Percentiles rank a stretch among this genome's conserved stretches.
Conservation (phyloP, 2,797 vertebrate species). For the Lophius americanus region DNA sequence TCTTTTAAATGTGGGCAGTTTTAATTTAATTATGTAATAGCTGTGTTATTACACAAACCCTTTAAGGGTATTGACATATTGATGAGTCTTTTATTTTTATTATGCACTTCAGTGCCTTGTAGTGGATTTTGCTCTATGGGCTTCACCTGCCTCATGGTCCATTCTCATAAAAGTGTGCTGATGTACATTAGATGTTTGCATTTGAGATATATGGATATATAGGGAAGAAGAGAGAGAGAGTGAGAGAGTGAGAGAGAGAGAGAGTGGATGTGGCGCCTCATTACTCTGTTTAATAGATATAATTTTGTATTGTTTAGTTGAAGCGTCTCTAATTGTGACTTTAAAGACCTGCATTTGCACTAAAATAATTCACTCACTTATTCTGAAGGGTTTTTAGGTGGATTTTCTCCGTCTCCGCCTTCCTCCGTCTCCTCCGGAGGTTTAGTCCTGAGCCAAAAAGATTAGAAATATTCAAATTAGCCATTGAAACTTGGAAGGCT, state of each 20-base stretch:
- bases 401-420: slow-evolving; percentile 1
- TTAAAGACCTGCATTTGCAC: background rate
- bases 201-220: slow-evolving; percentile 1
- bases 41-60: background rate
- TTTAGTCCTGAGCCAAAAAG: slow-evolving; percentile 10
- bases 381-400: slow-evolving; percentile 7
- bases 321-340: background rate
- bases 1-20: slow-evolving; percentile 4
- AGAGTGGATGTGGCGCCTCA: background rate
- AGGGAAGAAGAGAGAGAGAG: too few relatives aligned
- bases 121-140: slow-evolving; percentile 1
- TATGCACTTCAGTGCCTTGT: slow-evolving; percentile 1
- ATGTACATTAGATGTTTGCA: slow-evolving; percentile 9
- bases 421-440: slow-evolving; percentile 1
- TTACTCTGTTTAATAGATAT: background rate
- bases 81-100: slow-evolving; percentile 17
- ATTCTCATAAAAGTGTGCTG: background rate
- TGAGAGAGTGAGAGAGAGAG: too few relatives aligned
- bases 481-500: slow-evolving; percentile 11
- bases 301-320: background rate
- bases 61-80: slow-evolving; percentile 7
- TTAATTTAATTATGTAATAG: slow-evolving; percentile 10
- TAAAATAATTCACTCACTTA: background rate
- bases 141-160: background rate
- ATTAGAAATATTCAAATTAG: slow-evolving; percentile 25